Conservation (phyloP, 2,113 vertebrate genomes). For the Ammodramus savannarum region DNA sequence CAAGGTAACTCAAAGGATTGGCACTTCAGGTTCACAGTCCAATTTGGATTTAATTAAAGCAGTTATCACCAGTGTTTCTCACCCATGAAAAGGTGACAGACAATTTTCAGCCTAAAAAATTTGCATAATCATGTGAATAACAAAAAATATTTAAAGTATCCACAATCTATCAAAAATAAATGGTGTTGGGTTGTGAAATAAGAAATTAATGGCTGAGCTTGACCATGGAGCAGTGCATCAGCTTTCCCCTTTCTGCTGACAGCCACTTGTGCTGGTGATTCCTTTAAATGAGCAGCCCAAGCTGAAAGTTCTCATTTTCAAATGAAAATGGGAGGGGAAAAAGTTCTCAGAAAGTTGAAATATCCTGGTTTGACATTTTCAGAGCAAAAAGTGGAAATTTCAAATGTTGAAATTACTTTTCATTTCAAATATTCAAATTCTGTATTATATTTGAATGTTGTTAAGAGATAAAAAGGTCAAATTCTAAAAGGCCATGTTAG, state of each 20-base stretch:
- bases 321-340: not conserved
- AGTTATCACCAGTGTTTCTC: not conserved
- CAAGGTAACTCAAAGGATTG: not conserved
- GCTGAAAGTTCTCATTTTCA: not conserved
- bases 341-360: conserved; percentile 43
- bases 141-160: not conserved
- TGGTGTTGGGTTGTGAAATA: not conserved
- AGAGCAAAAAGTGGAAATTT: conserved; percentile 50
- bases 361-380: conserved; percentile 40
- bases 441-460: conserved; percentile 52
- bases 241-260: not conserved
- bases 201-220: not conserved
- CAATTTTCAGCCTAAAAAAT: not conserved
- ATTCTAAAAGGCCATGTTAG: conserved; percentile 55
- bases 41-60: not conserved
- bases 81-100: not conserved
- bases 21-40: not conserved
- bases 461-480: conserved; percentile 64
- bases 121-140: not conserved
- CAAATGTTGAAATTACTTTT: conserved; percentile 60
- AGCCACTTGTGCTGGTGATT: not conserved
- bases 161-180: not conserved
- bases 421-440: conserved; percentile 58
- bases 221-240: not conserved
- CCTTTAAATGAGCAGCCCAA: not conserved